Evolutionary conservation across 2,888 invertebrate genomes (phyloP), one percentile per base, ranked within the genome.

Genomic region (Zaprionus bogoriensis): DNA sequence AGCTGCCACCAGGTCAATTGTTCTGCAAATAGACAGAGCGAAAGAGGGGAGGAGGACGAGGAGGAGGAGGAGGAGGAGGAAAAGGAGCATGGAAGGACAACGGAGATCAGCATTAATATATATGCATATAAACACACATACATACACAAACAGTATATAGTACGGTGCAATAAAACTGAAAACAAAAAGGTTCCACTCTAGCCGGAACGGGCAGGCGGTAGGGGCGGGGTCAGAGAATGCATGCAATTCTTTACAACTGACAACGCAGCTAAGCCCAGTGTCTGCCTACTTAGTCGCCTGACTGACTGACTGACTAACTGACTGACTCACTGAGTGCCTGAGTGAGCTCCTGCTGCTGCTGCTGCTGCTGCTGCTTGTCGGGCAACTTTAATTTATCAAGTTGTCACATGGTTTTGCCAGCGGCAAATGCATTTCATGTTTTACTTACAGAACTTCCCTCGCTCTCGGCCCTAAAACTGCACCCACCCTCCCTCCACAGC

Each of bases 1-100:
- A 93, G 92, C 77, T 94, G 92, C 96, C 96, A 97, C 95, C 97
- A 96, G 2, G 95, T 94, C 63, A 94, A 92, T 81, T 93, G 95
- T 86, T 96, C 97, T 96, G 53, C 45, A 32, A 55, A 69, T 70
- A 64, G 38, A 50, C 22, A 57, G 42, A 53, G 25, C 48, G 1
- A 42, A 1, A 42, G 5, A 42, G 10, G 2, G 28, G 5, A 32
- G 3, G 12, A 23, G 32, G 6, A 52, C 22, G 60, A 64, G 42
- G 44, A 22, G 51, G 44, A 55, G 25, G 17, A 3, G 48, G 3
- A 23, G 14, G 51, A 19, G 12, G 20, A 51, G 17, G n/a, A 54
- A 67, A 30, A 41, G 9, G n/a, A n/a, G n/a, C n/a, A n/a, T n/a
- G n/a, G n/a, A n/a, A n/a, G n/a, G n/a, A n/a, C n/a, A n/a, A n/a